Evolutionary conservation across 2,797 vertebrate genomes (phyloP).

Genomic region (Betta splendens): DNA sequence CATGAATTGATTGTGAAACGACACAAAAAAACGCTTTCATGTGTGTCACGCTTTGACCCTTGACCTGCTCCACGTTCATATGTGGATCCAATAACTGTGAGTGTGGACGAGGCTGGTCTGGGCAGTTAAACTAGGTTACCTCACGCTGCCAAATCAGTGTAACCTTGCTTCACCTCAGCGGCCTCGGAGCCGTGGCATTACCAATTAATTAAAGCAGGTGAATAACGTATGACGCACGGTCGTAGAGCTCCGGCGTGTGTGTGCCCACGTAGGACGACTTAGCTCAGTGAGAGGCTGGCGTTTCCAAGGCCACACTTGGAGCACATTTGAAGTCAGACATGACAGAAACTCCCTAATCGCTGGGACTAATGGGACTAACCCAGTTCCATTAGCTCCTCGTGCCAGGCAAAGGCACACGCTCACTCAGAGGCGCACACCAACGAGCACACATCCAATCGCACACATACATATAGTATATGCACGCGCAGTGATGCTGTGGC

Average conservation of each 20-base stretch:
- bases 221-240: not conserved
- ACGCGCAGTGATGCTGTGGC: constrained; percentile 48
- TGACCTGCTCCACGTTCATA: not conserved
- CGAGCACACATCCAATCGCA: constrained; percentile 38
- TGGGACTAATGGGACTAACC: constrained; percentile 59
- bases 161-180: not conserved
- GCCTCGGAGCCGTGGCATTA: constrained; percentile 3
- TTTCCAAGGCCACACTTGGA: constrained; percentile 45
- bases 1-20: constrained; percentile 5
- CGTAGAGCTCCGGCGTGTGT: not conserved
- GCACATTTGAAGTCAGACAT: constrained; percentile 41
- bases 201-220: not conserved
- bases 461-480: constrained; percentile 18
- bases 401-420: constrained; percentile 45
- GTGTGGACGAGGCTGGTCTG: not conserved
- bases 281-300: constrained; percentile 20
- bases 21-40: not conserved
- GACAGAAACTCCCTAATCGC: constrained; percentile 52
- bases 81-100: not conserved
- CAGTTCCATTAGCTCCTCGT: constrained; percentile 38
- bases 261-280: not conserved
- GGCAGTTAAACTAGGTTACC: constrained; percentile 11
- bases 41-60: not conserved
- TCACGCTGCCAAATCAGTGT: not conserved
- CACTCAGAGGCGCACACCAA: constrained; percentile 36